A percentile compares a stretch with the other conserved stretches of the same genome.
Conservation (phyloP, 1,140 invertebrate species). For the Lysiphlebus fabarum region DNA sequence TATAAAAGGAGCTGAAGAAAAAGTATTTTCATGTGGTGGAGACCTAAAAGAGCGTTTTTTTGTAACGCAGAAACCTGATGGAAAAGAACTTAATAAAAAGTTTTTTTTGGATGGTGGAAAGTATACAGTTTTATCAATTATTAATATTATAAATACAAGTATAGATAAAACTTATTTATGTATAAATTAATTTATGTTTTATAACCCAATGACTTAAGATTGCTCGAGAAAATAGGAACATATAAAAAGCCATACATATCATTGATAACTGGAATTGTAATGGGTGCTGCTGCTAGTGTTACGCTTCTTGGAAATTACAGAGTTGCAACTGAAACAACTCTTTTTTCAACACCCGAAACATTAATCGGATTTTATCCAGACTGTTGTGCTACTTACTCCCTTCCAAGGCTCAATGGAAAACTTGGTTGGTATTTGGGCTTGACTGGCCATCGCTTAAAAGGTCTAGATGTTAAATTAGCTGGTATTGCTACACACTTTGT, state of each 20-base stretch:
- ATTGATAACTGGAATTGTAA: slow-evolving; percentile 94
- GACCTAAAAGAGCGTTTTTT: slow-evolving; percentile 83
- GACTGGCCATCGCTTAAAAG: slow-evolving; percentile 74
- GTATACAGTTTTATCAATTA: slow-evolving; percentile 27
- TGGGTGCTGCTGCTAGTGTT: slow-evolving; percentile 97
- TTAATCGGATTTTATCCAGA: slow-evolving; percentile 95
- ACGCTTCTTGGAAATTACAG: slow-evolving; percentile 91
- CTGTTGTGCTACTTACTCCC: slow-evolving; percentile 90
- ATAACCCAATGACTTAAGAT: slow-evolving; percentile 26
- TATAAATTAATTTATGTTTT: not conserved
- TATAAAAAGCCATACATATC: slow-evolving; percentile 91
- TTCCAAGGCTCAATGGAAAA: slow-evolving; percentile 81
- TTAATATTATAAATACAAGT: not conserved
- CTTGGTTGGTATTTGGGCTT: slow-evolving; percentile 91
- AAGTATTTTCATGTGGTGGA: slow-evolving; percentile 98
- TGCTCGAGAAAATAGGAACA: slow-evolving; percentile 87
- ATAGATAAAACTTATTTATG: too few species aligned
- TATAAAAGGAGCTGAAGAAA: slow-evolving; percentile 87
- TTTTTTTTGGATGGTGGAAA: slow-evolving; percentile 93
- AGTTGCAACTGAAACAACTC: slow-evolving; percentile 92
- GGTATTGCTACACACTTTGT: slow-evolving; percentile 94
- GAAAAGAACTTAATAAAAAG: slow-evolving; percentile 60
- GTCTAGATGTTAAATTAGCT: slow-evolving; percentile 78
- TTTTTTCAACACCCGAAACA: slow-evolving; percentile 99
- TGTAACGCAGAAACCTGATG: slow-evolving; percentile 62